Conservation (phyloP, 1,140 invertebrate genomes). For the Psix sp. region DNA sequence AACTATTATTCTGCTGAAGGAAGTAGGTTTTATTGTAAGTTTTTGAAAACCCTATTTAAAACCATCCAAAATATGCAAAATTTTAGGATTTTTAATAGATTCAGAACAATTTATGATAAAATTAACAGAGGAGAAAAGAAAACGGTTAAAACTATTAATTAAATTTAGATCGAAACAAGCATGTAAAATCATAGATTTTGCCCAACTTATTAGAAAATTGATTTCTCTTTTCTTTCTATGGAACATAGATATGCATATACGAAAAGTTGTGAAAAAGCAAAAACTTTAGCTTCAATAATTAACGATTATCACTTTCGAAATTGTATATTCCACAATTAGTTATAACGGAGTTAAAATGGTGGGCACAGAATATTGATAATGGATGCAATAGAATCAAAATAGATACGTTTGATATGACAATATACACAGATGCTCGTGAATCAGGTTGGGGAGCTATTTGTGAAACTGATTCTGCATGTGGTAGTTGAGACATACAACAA, state of each 20-base stretch:
- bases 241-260: neutral
- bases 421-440: conserved; percentile 54
- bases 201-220: conserved; percentile 4
- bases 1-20: conserved; percentile 1
- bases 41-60: neutral
- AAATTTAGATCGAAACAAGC: neutral
- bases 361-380: conserved; percentile 1
- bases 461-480: conserved; percentile 29
- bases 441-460: conserved; percentile 53
- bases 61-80: neutral
- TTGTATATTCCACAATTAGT: neutral
- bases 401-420: conserved; percentile 26
- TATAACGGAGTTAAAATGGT: conserved; percentile 10
- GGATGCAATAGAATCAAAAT: neutral
- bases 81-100: conserved; percentile 21
- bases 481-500: conserved; percentile 43
- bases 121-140: neutral
- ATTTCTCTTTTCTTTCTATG: neutral
- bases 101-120: neutral
- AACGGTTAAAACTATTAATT: neutral
- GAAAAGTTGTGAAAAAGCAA: conserved; percentile 16
- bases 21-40: conserved; percentile 15
- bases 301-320: conserved; percentile 2
- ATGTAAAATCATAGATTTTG: conserved; percentile 5
- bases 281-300: neutral